Evolutionary conservation across 2,113 vertebrate species (phyloP).

Genomic region (Sceloporus undulatus): DNA sequence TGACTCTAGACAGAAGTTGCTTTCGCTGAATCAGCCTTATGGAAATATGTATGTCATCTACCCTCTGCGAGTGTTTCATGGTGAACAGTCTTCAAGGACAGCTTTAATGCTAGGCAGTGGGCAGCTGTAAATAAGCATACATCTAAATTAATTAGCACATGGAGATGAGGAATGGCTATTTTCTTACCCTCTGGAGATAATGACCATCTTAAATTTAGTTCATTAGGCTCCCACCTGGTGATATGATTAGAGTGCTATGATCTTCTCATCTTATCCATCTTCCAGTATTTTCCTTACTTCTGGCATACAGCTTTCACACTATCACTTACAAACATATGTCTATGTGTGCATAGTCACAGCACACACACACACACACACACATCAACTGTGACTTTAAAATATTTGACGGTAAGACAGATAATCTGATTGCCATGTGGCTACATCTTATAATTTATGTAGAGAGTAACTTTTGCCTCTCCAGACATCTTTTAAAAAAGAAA

Average conservation of each 20-base stretch:
- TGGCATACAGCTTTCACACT: constrained; percentile 17
- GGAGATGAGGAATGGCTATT: constrained; percentile 30
- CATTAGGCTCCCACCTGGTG: constrained; percentile 40
- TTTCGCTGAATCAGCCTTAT: not conserved
- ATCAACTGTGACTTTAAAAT: not conserved
- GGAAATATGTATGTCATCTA: too few relatives aligned
- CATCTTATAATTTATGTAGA: not conserved
- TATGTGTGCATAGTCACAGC: not conserved
- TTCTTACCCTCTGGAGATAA: constrained; percentile 22
- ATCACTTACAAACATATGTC: not conserved
- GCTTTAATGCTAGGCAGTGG: constrained; percentile 7
- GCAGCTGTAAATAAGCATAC: constrained; percentile 30
- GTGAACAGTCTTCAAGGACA: constrained; percentile 8
- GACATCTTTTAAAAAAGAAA: not conserved
- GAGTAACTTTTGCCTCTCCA: not conserved
- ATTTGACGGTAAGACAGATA: not conserved
- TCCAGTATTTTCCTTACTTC: not conserved
- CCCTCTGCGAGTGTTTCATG: not conserved
- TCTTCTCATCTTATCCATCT: constrained; percentile 28
- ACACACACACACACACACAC: too few relatives aligned
- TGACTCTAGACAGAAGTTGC: not conserved
- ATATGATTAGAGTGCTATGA: constrained; percentile 35
- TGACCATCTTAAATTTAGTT: constrained; percentile 39
- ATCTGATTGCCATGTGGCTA: not conserved
- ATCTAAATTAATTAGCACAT: constrained; percentile 32